Evolutionary conservation across 2,888 invertebrate genomes (phyloP), one percentile per base, ranked within the genome.

Genomic region (Nemapogon koenigi): DNA sequence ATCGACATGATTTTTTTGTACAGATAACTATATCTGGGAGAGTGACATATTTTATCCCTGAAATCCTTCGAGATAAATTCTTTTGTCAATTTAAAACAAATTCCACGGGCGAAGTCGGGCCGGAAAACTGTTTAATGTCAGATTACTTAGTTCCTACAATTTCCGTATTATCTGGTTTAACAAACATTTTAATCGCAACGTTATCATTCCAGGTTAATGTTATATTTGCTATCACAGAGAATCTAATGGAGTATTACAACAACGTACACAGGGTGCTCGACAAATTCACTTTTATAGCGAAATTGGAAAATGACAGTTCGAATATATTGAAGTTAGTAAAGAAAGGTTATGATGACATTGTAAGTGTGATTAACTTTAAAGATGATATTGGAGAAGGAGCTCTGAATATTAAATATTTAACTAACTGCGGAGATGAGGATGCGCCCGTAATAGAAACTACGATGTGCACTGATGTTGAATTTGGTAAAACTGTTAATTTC

Each of bases 291-390:
- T 88, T 87, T 49, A 88, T 92, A 1, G 94, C 91, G 3, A 85
- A 85, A 42, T 63, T 96, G 17, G 87, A 88, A 46, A 83, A 84
- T 26, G 89, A 95, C 70, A 94, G 94, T 19, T 87, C 88, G 0
- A 96, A 96, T 60, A 90, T 97, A 40, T 81, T 96, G 37, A 85
- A 91, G 43, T 79, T 96, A 36, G 88, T 97, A 31, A 84, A 86
- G 50, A 84, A 85, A 45, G 91, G 93, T 47, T 94, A 93, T 55
- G 83, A 88, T 70, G 85, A 86, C 49, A 87, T 90, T 45, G 85
- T 88, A 66, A 68, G 87, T 83, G 45, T 85, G 66, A 60, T 85
- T 1, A 58, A 69, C 85, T 69, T 84, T 65, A 61, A 65, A 43
- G 78, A 79, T 26, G 83, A 89, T 43, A 83, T 87, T 40, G 76